Conservation (phyloP, 2,113 vertebrate species). For the Anarhynchus alexandrinus region DNA sequence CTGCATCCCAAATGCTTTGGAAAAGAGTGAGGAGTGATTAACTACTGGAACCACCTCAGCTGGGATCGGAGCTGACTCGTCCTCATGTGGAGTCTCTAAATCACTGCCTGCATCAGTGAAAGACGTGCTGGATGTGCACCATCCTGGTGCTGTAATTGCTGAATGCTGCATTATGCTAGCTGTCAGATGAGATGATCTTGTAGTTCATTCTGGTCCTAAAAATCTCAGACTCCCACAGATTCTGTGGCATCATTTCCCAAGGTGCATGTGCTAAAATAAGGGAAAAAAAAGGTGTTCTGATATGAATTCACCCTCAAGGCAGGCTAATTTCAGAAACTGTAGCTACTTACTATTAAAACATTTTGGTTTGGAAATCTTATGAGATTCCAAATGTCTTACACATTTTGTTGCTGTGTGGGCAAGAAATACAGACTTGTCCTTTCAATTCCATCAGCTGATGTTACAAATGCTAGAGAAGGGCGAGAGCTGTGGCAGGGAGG, state of each 20-base stretch:
- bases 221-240: background rate
- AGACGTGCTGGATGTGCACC: background rate
- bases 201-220: background rate
- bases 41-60: background rate
- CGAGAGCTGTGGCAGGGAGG: background rate
- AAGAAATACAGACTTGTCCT: background rate
- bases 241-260: background rate
- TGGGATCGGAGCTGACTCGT: rapidly evolving
- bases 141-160: background rate
- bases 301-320: background rate
- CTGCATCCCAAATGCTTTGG: background rate
- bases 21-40: background rate
- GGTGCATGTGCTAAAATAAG: background rate
- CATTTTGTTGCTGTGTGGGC: background rate
- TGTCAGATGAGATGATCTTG: background rate
- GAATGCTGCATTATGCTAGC: background rate
- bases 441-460: background rate
- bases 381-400: background rate
- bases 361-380: background rate
- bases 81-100: background rate
- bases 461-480: background rate
- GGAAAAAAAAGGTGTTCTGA: background rate
- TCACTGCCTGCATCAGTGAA: background rate
- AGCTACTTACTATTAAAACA: background rate
- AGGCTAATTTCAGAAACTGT: background rate